phyloP scores from a whole-genome alignment of 2,797 vertebrate genomes.

The Pachyuromys duprasi region DNA sequence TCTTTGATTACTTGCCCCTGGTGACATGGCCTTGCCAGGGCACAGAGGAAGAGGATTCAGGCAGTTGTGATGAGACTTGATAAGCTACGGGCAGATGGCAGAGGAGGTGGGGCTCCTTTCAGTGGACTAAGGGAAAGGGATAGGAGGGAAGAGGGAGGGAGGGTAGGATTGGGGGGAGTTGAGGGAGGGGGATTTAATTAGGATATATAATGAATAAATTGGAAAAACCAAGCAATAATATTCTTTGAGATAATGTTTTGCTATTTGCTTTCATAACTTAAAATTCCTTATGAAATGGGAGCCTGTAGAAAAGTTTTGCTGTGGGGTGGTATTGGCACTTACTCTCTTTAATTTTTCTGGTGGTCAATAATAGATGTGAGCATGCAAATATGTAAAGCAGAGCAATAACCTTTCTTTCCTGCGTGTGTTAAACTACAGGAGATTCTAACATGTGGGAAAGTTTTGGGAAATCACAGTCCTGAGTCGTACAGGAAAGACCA shows the following conservation, averaged over 20 bases:
- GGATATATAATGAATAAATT: too few species aligned
- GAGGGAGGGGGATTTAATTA: too few species aligned
- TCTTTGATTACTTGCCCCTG: too few species aligned
- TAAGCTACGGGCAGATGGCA: too few species aligned
- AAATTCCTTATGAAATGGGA: neutral
- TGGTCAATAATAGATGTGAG: neutral
- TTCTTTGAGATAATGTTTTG: neutral
- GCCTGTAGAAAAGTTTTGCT: neutral
- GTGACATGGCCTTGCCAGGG: too few species aligned
- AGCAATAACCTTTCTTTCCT: neutral
- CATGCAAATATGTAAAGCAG: neutral
- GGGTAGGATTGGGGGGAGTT: too few species aligned
- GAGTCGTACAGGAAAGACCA: neutral
- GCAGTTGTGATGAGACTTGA: too few species aligned
- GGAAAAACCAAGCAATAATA: too few species aligned
- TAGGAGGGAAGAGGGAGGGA: too few species aligned
- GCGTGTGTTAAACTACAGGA: neutral
- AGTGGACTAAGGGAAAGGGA: too few species aligned
- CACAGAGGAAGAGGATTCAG: too few species aligned
- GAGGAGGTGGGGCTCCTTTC: too few species aligned
- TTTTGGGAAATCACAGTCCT: neutral
- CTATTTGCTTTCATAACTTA: neutral
- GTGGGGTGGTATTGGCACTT: neutral
- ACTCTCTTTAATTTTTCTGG: conserved; percentile 1
- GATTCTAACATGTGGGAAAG: neutral